phyloP scores from a whole-genome alignment of 2,888 invertebrate species.

The Willowsia nigromaculata region DNA sequence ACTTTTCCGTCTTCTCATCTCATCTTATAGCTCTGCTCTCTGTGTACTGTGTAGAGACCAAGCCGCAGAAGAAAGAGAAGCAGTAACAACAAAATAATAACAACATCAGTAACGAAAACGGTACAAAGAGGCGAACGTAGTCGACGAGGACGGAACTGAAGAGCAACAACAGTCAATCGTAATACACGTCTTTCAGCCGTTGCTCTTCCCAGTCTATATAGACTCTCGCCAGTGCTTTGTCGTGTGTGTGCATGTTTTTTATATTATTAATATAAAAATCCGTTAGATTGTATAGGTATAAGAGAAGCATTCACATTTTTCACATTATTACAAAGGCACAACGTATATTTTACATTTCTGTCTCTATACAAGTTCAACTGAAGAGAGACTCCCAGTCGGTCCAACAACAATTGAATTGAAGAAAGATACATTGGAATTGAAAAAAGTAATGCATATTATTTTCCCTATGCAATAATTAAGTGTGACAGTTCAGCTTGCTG shows the following conservation, averaged over 20 bases:
- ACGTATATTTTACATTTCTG: conserved; percentile 7
- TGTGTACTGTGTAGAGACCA: no score
- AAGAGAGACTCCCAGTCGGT: neutral
- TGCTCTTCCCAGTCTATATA: conserved; percentile 40
- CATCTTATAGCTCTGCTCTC: neutral
- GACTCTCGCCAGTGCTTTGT: neutral
- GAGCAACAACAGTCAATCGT: conserved; percentile 62
- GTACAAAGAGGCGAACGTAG: conserved; percentile 57
- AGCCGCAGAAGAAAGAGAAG: neutral
- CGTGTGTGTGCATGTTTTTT: neutral
- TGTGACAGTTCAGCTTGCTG: neutral
- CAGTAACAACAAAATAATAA: neutral
- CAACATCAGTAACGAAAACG: conserved; percentile 34
- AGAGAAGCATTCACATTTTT: neutral
- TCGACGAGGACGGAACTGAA: conserved; percentile 62
- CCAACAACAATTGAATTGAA: neutral
- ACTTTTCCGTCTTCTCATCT: conserved; percentile 52
- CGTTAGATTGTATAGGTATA: conserved; percentile 15
- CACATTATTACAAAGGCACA: neutral
- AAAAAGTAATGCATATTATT: neutral
- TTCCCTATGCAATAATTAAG: neutral
- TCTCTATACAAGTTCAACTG: neutral
- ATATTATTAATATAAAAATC: neutral
- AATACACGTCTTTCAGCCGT: conserved; percentile 42
- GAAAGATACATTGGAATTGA: neutral